Percentiles rank a stretch among this genome's conserved stretches.
These are phyloP conservation scores for Capricornis sumatraensis DNA, from an alignment of 2,113 vertebrate genomes.

Conservation along the genomic window DNA sequence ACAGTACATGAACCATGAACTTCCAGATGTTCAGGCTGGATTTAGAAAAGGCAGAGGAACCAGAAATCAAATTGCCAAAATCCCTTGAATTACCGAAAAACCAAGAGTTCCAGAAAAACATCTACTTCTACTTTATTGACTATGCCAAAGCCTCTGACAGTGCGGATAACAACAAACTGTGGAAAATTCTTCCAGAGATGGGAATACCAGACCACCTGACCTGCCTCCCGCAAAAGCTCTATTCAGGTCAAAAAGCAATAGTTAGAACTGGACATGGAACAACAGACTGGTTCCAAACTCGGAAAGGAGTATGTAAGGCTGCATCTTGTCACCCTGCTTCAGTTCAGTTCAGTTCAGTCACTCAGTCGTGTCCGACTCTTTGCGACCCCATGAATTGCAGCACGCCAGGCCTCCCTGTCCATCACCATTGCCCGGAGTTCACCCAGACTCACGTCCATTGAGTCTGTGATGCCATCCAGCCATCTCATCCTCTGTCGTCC, in stretches of 20 bases:
- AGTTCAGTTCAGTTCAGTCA: no score
- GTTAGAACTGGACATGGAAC: not conserved
- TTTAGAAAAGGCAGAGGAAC: not conserved
- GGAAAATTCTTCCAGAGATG: not conserved
- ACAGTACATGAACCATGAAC: not conserved
- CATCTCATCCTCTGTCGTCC: no score
- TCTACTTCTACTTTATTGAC: not conserved
- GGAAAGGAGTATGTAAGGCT: not conserved
- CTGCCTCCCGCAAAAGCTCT: not conserved
- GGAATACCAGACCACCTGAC: not conserved
- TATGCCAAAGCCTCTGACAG: not conserved
- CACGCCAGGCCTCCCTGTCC: no score
- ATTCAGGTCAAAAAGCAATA: not conserved
- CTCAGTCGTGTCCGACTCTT: no score
- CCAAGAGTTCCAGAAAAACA: not conserved
- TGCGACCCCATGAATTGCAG: no score
- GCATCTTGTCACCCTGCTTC: not conserved
- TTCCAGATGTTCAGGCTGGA: not conserved
- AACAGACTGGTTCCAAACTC: not conserved
- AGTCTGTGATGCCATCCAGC: no score
- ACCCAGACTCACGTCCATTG: no score
- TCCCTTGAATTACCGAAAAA: not conserved
- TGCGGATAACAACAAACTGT: not conserved
- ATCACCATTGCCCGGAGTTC: no score
- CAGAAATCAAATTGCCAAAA: not conserved